Conservation (phyloP, 1,140 invertebrate genomes). For the Lepeophtheirus salmonis region DNA sequence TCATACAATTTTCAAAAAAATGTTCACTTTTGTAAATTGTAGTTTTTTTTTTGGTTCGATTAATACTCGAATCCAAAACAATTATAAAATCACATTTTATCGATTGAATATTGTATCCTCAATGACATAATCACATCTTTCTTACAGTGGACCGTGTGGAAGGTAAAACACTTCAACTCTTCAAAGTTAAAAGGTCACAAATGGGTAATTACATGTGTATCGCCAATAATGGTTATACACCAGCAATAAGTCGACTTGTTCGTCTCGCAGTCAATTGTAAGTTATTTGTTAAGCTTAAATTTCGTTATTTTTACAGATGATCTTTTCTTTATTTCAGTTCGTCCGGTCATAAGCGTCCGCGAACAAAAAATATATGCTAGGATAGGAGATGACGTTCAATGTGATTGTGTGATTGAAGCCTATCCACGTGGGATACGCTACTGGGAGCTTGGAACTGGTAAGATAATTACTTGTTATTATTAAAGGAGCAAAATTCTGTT, state of each 20-base stretch:
- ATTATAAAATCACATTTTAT: no score
- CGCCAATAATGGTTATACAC: conserved; percentile 65
- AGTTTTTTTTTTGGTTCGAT: no score
- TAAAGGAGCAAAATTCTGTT: no score
- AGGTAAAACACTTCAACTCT: conserved; percentile 49
- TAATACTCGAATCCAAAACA: no score
- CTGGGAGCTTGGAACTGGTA: conserved; percentile 21
- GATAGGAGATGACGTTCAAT: neutral
- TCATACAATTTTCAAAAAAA: no score
- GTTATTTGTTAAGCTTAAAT: conserved; percentile 29
- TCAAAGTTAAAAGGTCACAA: conserved; percentile 53
- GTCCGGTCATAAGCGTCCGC: conserved; percentile 7
- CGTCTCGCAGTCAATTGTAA: conserved; percentile 63
- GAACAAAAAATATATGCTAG: neutral
- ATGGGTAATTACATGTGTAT: conserved; percentile 78
- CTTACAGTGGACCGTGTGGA: conserved; percentile 22
- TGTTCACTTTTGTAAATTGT: no score
- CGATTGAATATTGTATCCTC: no score
- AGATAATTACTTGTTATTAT: no score
- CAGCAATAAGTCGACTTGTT: conserved; percentile 59
- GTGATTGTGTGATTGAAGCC: conserved; percentile 53
- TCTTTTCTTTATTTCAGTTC: conserved; percentile 2
- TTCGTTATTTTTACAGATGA: neutral
- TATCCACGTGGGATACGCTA: conserved; percentile 48
- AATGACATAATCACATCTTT: neutral